phyloP scores from a whole-genome alignment of 2,888 invertebrate genomes.

The Limnephilus marmoratus region DNA sequence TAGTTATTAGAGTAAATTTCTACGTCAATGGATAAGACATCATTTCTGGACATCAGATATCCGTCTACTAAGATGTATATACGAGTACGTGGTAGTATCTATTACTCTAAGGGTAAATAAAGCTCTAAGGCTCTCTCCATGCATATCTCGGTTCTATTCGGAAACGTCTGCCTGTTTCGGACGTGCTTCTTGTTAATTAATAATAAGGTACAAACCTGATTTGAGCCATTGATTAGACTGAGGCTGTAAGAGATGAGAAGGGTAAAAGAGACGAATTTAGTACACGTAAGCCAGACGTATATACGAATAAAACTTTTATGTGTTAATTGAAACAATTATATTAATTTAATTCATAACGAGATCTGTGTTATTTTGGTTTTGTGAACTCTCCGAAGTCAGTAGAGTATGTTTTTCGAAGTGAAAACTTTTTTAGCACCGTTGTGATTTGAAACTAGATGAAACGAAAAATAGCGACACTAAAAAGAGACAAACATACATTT shows the following conservation, averaged over 20 bases:
- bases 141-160: neutral
- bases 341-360: too few species aligned
- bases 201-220: neutral
- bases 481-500: too few species aligned
- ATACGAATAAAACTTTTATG: too few species aligned
- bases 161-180: neutral
- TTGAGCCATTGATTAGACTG: neutral
- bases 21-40: neutral
- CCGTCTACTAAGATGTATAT: neutral
- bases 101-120: neutral
- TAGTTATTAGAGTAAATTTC: neutral
- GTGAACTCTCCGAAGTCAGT: too few species aligned
- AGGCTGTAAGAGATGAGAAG: neutral
- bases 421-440: too few species aligned
- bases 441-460: too few species aligned
- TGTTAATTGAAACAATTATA: too few species aligned
- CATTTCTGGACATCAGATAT: neutral
- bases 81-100: too few species aligned
- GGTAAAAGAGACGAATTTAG: neutral
- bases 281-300: neutral
- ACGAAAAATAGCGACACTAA: too few species aligned
- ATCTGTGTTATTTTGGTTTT: too few species aligned
- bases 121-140: neutral
- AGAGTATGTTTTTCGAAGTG: too few species aligned
- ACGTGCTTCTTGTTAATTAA: neutral